Evolutionary conservation across 2,888 invertebrate species (phyloP), one percentile per base, ranked within the genome.

Genomic region (Troides oblongomaculatus): DNA sequence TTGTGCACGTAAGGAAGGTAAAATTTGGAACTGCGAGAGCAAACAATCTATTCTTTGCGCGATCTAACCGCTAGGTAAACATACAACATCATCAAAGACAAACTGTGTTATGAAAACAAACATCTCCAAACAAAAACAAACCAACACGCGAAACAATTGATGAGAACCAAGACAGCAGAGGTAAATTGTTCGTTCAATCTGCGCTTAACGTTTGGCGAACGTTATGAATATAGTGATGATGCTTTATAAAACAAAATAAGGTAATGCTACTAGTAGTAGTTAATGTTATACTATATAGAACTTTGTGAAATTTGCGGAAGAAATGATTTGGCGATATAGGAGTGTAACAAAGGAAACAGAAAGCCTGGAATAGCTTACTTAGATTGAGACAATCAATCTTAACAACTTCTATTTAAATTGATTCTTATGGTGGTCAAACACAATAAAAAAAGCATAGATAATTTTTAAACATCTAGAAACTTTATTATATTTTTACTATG

Each of bases 61-160:
- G 81, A 84, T 85, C 85, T 85, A 80, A 83, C 86, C 87, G 85
- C 85, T 82, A 78, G 75, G 79, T 84, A 89, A 89, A 90, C 86
- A 87, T 78, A 82, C 82, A 79, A 76, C 79, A 80, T 85, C 87
- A 87, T 89, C 90, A 90, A 90, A 91, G 88, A 89, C 89, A 89
- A 87, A 86, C 88, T 83, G 80, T 90, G 90, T 90, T 91, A 91
- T 90, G 90, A 92, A 90, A 92, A 92, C 91, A 92, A 88, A 86
- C 88, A 87, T 80, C 87, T 82, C 80, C 83, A 84, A 88, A 86
- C 86, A 90, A 90, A 90, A 87, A 89, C 85, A 88, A 88, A 88
- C 89, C 90, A 86, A 88, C 87, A 88, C 79, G 83, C 81, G 84
- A 87, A 88, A 90, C 91, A 92, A 91, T 91, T 88, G 89, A 89